Percentiles rank a stretch among this genome's conserved stretches.
phyloP scores from a whole-genome alignment of 1,140 invertebrate species.

The Harpegnathos saltator region DNA sequence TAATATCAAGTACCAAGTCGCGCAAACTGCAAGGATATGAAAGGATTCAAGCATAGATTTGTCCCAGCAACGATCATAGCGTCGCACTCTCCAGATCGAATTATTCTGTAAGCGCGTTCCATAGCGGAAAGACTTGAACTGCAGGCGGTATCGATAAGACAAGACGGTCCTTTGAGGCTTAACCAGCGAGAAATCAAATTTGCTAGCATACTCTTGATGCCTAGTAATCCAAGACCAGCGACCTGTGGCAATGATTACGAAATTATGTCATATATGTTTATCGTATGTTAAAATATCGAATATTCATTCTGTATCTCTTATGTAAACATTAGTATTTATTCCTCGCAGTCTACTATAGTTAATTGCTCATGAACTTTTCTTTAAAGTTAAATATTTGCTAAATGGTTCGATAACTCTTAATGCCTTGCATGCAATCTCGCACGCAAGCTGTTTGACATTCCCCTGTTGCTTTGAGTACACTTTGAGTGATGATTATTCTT shows the following conservation, averaged over 20 bases:
- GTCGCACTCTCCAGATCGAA: constrained; percentile 93
- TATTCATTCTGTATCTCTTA: too few species aligned
- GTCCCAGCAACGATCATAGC: constrained; percentile 94
- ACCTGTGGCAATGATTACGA: neutral
- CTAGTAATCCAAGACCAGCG: constrained; percentile 82
- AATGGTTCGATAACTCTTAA: too few species aligned
- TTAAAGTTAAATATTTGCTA: too few species aligned
- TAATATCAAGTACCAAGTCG: constrained; percentile 78
- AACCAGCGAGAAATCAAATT: constrained; percentile 94
- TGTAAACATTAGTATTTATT: too few species aligned
- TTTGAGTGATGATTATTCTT: too few species aligned
- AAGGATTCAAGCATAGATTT: constrained; percentile 94
- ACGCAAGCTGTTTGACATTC: too few species aligned
- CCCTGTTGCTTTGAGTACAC: too few species aligned
- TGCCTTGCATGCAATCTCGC: too few species aligned
- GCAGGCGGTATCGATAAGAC: constrained; percentile 95
- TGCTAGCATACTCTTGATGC: constrained; percentile 94
- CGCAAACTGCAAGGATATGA: constrained; percentile 92
- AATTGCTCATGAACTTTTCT: too few species aligned
- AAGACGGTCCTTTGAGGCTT: constrained; percentile 91
- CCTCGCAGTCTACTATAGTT: too few species aligned
- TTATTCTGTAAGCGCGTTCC: constrained; percentile 92
- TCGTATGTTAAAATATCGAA: too few species aligned
- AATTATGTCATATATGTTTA: neutral
- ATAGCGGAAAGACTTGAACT: constrained; percentile 95